Percentiles rank a stretch among this genome's conserved stretches.
Conservation (phyloP, 2,797 vertebrate genomes). For the Florisuga fusca region DNA sequence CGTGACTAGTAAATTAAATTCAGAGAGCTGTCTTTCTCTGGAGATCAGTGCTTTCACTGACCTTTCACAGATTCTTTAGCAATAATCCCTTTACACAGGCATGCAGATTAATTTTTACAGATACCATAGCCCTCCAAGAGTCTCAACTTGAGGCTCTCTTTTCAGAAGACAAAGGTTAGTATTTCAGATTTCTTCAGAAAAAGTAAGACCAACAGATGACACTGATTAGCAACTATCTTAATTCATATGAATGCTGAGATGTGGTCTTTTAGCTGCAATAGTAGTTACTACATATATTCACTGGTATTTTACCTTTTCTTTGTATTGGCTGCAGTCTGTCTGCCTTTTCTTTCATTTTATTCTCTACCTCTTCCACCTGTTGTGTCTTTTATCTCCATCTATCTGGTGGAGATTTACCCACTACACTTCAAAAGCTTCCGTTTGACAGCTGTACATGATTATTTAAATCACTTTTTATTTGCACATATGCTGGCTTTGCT, state of each 20-base stretch:
- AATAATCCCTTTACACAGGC: neutral
- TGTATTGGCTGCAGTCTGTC: neutral
- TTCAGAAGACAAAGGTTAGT: neutral
- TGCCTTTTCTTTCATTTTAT: neutral
- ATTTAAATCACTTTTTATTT: neutral
- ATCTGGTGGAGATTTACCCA: neutral
- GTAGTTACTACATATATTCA: neutral
- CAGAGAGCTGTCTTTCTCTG: neutral
- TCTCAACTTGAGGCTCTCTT: neutral
- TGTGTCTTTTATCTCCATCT: constrained; percentile 6
- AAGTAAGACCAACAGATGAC: neutral
- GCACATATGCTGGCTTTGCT: neutral
- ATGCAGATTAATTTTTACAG: neutral
- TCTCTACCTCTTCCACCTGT: neutral
- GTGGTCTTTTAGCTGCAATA: neutral
- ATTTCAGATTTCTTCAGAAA: neutral
- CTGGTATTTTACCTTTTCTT: neutral
- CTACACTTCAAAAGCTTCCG: constrained; percentile 11
- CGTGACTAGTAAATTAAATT: neutral
- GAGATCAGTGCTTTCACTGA: neutral
- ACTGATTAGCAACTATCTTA: neutral
- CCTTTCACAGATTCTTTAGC: neutral
- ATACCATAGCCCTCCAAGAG: neutral
- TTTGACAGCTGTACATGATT: neutral
- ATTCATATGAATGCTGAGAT: neutral